Evolutionary conservation across 2,797 vertebrate genomes (phyloP).

Genomic region (Lagorchestes hirsutus): DNA sequence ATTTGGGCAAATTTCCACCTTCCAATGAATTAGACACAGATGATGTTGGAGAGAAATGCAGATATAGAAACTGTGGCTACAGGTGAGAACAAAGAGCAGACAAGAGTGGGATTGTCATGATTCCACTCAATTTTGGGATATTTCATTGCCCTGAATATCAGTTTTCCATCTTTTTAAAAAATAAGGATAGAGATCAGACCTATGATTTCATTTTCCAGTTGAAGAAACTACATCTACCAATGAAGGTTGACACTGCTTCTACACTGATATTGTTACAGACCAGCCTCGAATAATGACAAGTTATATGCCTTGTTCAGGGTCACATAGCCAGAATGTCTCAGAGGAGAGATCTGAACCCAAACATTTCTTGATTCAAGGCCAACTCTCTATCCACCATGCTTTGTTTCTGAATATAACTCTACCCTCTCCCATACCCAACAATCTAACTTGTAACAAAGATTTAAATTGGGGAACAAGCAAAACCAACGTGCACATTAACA

Average conservation of each 20-base stretch:
- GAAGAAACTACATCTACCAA: neutral
- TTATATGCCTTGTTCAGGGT: neutral
- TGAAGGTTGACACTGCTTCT: neutral
- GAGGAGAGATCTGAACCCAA: neutral
- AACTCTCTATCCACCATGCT: neutral
- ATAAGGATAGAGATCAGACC: neutral
- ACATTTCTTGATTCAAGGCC: neutral
- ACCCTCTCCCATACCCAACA: neutral
- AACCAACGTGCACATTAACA: neutral
- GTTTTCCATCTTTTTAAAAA: neutral
- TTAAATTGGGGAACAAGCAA: neutral
- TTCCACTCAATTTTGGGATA: slow-evolving; percentile 80
- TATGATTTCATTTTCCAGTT: neutral
- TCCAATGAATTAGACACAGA: slow-evolving; percentile 23
- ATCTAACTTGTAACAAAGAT: neutral
- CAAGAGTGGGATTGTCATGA: slow-evolving; percentile 79
- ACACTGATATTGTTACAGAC: neutral
- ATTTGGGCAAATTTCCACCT: slow-evolving; percentile 11
- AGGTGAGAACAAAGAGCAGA: slow-evolving; percentile 84
- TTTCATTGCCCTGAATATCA: slow-evolving; percentile 73
- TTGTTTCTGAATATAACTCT: neutral
- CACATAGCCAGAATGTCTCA: neutral
- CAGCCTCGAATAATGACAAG: neutral
- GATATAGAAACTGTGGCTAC: slow-evolving; percentile 63
- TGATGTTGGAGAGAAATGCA: slow-evolving; percentile 44